These are phyloP conservation scores for Apamea sordens DNA, from an alignment of 2,888 invertebrate species.

Conservation along the genomic window DNA sequence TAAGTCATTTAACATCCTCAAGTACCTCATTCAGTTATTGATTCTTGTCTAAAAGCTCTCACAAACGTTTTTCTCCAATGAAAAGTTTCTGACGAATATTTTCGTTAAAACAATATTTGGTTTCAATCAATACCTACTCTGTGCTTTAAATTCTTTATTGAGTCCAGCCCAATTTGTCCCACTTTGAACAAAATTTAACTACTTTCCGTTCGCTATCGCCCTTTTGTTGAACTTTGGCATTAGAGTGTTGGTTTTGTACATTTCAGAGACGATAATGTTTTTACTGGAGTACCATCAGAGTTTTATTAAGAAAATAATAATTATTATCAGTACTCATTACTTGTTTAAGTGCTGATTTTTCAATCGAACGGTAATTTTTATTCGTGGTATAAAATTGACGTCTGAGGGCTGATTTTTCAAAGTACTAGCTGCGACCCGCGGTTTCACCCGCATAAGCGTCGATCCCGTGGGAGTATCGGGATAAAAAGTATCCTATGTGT, in stretches of 20 bases:
- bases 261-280: constrained; percentile 16
- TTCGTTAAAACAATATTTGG: constrained; percentile 33
- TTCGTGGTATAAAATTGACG: too few relatives aligned
- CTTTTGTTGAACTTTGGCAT: constrained; percentile 47
- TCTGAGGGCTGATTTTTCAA: too few relatives aligned
- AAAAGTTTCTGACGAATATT: constrained; percentile 29
- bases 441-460: too few relatives aligned
- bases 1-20: not conserved
- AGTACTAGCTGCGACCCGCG: too few relatives aligned
- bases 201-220: constrained; percentile 28
- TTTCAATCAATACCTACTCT: constrained; percentile 53
- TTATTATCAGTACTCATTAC: too few relatives aligned
- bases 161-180: constrained; percentile 45
- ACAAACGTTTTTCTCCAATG: not conserved
- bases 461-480: too few relatives aligned
- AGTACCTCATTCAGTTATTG: constrained; percentile 20
- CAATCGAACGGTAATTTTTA: too few relatives aligned
- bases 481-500: too few relatives aligned
- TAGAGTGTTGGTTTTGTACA: constrained; percentile 18
- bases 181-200: constrained; percentile 44
- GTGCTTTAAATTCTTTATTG: constrained; percentile 54
- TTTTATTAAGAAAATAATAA: not conserved
- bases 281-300: not conserved
- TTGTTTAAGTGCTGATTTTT: too few relatives aligned
- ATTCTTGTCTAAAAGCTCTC: constrained; percentile 1